Conservation (phyloP, 2,797 vertebrate genomes). For the Hypotaenidia philippensis region DNA sequence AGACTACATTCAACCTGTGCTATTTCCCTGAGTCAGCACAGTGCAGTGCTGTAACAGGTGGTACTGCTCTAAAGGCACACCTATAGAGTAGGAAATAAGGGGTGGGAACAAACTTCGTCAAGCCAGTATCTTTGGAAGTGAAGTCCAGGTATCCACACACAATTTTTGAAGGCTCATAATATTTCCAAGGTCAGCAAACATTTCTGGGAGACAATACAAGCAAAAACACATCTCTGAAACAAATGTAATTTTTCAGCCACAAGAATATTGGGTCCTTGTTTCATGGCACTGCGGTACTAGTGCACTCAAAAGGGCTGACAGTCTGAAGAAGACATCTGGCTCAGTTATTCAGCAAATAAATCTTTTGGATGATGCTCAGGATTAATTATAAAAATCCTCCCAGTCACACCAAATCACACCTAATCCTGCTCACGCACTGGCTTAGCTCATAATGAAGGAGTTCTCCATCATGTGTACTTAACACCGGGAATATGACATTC, state of each 20-base stretch:
- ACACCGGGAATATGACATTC: neutral
- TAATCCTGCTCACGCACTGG: neutral
- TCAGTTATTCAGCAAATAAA: neutral
- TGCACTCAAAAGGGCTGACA: neutral
- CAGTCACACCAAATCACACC: neutral
- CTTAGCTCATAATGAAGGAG: neutral
- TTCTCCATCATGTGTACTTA: neutral
- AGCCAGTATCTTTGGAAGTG: neutral
- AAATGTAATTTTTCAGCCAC: neutral
- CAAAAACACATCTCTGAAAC: neutral
- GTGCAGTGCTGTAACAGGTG: neutral
- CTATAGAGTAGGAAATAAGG: neutral
- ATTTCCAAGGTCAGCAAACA: neutral
- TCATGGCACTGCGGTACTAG: neutral
- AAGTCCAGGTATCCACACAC: neutral
- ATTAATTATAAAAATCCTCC: neutral
- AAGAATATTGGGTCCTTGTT: neutral
- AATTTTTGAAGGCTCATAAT: neutral
- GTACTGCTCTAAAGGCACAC: neutral
- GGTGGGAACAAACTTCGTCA: neutral
- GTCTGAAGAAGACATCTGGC: neutral
- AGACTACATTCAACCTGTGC: neutral
- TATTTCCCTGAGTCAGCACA: neutral
- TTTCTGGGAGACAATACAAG: neutral
- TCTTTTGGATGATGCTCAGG: neutral